Percentiles rank a stretch among this genome's conserved stretches.
Conservation (phyloP, 2,797 vertebrate genomes). For the Cryptoblepharus egeriae region DNA sequence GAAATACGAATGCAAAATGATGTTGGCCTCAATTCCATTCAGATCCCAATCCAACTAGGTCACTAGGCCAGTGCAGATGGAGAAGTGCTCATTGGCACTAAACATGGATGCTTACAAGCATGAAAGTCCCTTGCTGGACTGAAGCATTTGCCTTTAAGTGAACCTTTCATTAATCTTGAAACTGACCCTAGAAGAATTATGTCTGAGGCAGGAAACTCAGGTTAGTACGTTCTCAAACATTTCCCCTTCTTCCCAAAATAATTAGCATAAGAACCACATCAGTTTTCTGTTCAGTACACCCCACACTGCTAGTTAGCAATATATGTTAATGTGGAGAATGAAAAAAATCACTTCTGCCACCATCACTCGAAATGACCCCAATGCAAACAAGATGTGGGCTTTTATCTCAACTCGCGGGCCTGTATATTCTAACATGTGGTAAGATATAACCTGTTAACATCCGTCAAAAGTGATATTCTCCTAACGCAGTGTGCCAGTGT, state of each 20-base stretch:
- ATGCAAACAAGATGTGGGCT: not conserved
- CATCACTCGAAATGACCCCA: not conserved
- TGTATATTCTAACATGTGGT: not conserved
- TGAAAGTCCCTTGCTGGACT: too few relatives aligned
- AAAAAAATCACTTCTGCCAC: not conserved
- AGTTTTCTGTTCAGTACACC: not conserved
- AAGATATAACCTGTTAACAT: not conserved
- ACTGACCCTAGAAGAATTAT: not conserved
- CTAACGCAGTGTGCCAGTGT: not conserved
- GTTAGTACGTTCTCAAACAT: not conserved
- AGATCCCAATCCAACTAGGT: not conserved
- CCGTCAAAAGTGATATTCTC: not conserved
- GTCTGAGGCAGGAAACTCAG: not conserved
- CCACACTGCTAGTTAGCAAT: not conserved
- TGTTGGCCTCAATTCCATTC: not conserved
- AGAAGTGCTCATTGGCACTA: not conserved
- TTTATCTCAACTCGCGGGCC: not conserved
- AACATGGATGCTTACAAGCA: not conserved
- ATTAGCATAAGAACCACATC: too few relatives aligned
- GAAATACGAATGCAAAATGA: not conserved
- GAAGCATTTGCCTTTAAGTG: not conserved
- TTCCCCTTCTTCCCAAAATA: not conserved
- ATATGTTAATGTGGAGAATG: not conserved
- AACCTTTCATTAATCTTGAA: not conserved
- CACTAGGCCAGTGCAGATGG: not conserved